phyloP scores from a whole-genome alignment of 2,113 vertebrate genomes.

The Notechis scutatus region DNA sequence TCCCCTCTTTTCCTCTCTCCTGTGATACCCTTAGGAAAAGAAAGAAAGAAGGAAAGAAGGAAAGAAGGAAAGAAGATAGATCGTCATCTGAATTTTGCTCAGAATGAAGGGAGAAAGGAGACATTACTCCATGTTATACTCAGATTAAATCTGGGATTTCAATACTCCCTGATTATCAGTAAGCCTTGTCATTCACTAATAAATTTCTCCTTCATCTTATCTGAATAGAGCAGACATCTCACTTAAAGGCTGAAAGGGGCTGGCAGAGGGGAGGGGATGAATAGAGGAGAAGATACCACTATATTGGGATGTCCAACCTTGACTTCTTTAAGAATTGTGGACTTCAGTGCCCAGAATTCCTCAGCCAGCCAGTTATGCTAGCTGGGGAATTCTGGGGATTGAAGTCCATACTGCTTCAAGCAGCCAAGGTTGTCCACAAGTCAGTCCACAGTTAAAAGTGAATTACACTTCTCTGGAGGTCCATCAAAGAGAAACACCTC shows the following conservation, averaged over 20 bases:
- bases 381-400: neutral
- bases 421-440: neutral
- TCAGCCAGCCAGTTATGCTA: neutral
- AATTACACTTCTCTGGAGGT: neutral
- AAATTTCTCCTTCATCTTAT: conserved; percentile 71
- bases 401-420: neutral
- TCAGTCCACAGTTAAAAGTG: neutral
- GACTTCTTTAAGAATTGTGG: neutral
- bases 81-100: conserved; percentile 66
- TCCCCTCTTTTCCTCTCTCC: conserved; percentile 52
- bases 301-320: neutral
- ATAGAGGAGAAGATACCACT: conserved; percentile 23
- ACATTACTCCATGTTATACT: conserved; percentile 64
- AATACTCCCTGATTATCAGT: conserved; percentile 75
- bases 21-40: conserved; percentile 64
- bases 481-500: neutral
- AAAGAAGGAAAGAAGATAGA: conserved; percentile 62
- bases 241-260: conserved; percentile 51
- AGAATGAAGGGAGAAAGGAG: conserved; percentile 71
- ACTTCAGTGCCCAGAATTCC: neutral
- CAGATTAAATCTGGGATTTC: conserved; percentile 80
- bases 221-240: conserved; percentile 58
- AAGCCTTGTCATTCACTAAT: conserved; percentile 74
- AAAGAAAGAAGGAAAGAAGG: conserved; percentile 56
- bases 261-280: neutral